phyloP scores from a whole-genome alignment of 2,113 vertebrate genomes.

The Dipodomys merriami region DNA sequence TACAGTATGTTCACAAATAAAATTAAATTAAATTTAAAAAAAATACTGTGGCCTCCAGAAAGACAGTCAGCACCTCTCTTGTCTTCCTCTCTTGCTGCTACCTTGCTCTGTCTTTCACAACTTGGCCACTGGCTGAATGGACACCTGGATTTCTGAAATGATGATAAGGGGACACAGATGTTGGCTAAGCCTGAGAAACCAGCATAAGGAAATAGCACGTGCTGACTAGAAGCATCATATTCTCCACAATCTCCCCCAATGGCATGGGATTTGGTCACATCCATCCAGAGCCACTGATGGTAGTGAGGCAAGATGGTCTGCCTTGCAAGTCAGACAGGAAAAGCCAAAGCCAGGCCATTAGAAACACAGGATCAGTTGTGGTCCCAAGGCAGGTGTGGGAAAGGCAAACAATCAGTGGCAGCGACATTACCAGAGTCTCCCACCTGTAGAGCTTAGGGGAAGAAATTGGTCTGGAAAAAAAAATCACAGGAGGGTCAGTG shows the following conservation, averaged over 20 bases:
- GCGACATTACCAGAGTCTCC: background rate
- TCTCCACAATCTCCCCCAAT: background rate
- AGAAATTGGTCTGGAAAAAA: background rate
- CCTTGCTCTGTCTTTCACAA: background rate
- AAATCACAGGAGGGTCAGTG: background rate
- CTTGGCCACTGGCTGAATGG: background rate
- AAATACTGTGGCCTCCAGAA: background rate
- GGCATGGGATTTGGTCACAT: background rate
- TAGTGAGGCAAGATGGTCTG: background rate
- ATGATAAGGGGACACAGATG: background rate
- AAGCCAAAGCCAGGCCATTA: background rate
- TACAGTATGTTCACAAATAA: too few species aligned
- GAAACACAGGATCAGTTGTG: background rate
- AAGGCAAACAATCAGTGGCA: background rate
- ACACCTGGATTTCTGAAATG: background rate
- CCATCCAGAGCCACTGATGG: background rate
- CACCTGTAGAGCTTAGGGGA: background rate
- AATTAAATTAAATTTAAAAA: too few species aligned
- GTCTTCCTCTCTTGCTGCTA: background rate
- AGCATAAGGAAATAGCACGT: slow-evolving; percentile 6
- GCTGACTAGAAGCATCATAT: background rate
- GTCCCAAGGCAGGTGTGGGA: background rate
- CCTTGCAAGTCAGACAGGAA: background rate
- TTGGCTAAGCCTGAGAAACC: background rate
- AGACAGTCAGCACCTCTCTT: background rate